These are phyloP conservation scores for Pollenia angustigena DNA, from an alignment of 2,888 invertebrate species.

Conservation along the genomic window DNA sequence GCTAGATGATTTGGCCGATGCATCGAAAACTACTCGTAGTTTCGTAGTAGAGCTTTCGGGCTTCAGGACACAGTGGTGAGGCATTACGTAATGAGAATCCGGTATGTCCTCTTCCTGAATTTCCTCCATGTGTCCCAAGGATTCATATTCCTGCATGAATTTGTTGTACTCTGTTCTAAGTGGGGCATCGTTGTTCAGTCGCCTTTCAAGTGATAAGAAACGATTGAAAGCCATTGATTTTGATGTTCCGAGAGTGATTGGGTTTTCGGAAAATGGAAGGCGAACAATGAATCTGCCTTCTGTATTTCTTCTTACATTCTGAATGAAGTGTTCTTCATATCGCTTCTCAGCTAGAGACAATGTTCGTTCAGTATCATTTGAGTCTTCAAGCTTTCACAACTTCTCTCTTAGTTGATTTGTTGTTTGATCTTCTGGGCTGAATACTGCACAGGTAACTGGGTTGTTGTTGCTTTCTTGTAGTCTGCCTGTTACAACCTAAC, in stretches of 20 bases:
- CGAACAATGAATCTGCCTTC: constrained; percentile 10
- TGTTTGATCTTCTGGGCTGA: background rate
- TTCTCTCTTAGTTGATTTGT: background rate
- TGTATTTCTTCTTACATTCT: constrained; percentile 5
- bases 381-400: background rate
- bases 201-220: too few species aligned
- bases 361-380: constrained; percentile 12
- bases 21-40: background rate
- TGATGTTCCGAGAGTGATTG: background rate
- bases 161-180: too few species aligned
- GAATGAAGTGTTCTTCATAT: constrained; percentile 5
- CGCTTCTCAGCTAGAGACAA: background rate
- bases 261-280: background rate
- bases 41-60: constrained; percentile 5
- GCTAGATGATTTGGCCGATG: too few species aligned
- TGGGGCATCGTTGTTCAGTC: too few species aligned
- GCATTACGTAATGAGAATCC: too few species aligned
- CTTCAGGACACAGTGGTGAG: background rate
- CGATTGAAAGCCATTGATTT: too few species aligned
- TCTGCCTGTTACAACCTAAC: background rate
- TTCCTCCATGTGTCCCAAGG: too few species aligned
- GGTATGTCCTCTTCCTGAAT: too few species aligned
- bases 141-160: too few species aligned
- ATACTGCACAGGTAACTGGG: background rate
- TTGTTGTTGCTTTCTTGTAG: background rate